These are phyloP conservation scores for Agraylea sexmaculata DNA, from an alignment of 1,140 invertebrate species.

Conservation along the genomic window DNA sequence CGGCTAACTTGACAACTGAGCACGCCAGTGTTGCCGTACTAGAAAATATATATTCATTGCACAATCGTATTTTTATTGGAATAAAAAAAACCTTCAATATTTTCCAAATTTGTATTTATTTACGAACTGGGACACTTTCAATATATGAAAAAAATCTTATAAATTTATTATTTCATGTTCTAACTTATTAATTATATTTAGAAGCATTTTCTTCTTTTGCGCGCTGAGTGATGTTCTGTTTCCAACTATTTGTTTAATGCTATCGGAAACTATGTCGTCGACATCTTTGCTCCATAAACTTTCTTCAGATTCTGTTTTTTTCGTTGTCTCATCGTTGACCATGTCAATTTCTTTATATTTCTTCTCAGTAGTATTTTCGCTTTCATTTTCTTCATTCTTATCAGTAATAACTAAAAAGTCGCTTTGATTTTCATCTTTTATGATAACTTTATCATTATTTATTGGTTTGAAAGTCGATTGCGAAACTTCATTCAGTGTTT, in stretches of 20 bases:
- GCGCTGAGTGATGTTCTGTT: constrained; percentile 7
- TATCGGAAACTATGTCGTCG: constrained; percentile 9
- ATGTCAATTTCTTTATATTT: background rate
- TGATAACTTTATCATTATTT: no score
- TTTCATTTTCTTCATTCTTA: background rate
- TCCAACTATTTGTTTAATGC: constrained; percentile 15
- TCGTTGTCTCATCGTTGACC: constrained; percentile 2
- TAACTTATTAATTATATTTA: constrained; percentile 14
- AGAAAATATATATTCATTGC: background rate
- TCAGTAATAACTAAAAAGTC: no score
- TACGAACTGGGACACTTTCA: background rate
- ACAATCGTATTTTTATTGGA: background rate
- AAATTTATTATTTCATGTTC: constrained; percentile 6
- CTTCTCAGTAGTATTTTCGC: constrained; percentile 3
- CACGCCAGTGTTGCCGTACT: background rate
- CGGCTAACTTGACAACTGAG: background rate
- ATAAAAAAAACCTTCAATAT: background rate
- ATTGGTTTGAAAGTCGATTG: no score
- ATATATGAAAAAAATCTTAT: background rate
- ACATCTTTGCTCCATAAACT: constrained; percentile 10
- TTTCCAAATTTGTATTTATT: background rate
- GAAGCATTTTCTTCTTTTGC: constrained; percentile 15
- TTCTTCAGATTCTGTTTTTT: constrained; percentile 11
- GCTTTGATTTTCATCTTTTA: no score
- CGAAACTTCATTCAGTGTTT: no score